Conservation (phyloP, 2,888 invertebrate genomes). For the Scaptomyza flava region DNA sequence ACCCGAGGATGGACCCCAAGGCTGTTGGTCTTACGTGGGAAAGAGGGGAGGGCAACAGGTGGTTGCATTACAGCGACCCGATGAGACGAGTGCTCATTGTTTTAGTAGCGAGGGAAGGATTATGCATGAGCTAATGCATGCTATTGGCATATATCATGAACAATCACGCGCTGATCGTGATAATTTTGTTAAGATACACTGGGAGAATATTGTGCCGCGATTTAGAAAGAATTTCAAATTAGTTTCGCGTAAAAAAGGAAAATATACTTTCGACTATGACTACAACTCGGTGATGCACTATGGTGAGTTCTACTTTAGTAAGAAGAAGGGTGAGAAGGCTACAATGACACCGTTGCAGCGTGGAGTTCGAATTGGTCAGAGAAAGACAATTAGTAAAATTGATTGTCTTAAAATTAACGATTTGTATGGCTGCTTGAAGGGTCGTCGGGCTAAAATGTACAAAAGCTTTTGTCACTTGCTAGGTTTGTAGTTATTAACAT, state of each 20-base stretch:
- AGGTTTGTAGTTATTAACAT: slow-evolving; percentile 69
- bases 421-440: slow-evolving; percentile 86
- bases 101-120: slow-evolving; percentile 89
- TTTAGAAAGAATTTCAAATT: slow-evolving; percentile 88
- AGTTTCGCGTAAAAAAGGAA: slow-evolving; percentile 87
- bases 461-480: slow-evolving; percentile 79
- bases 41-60: slow-evolving; percentile 90
- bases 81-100: slow-evolving; percentile 87
- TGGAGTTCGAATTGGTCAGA: slow-evolving; percentile 87
- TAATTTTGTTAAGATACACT: slow-evolving; percentile 87
- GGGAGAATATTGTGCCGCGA: slow-evolving; percentile 87
- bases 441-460: slow-evolving; percentile 82
- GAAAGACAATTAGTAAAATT: slow-evolving; percentile 87
- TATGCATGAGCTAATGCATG: slow-evolving; percentile 93
- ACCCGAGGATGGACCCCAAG: slow-evolving; percentile 87
- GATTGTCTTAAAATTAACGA: slow-evolving; percentile 89
- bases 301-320: slow-evolving; percentile 88
- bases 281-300: slow-evolving; percentile 93
- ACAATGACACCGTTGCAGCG: slow-evolving; percentile 87
- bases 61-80: slow-evolving; percentile 88
- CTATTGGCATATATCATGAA: slow-evolving; percentile 92
- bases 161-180: slow-evolving; percentile 90
- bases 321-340: slow-evolving; percentile 86
- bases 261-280: slow-evolving; percentile 90
- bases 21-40: slow-evolving; percentile 92